Percentiles rank a stretch among this genome's conserved stretches.
Conservation (phyloP, 2,113 vertebrate species). For the Hemicordylus capensis region DNA sequence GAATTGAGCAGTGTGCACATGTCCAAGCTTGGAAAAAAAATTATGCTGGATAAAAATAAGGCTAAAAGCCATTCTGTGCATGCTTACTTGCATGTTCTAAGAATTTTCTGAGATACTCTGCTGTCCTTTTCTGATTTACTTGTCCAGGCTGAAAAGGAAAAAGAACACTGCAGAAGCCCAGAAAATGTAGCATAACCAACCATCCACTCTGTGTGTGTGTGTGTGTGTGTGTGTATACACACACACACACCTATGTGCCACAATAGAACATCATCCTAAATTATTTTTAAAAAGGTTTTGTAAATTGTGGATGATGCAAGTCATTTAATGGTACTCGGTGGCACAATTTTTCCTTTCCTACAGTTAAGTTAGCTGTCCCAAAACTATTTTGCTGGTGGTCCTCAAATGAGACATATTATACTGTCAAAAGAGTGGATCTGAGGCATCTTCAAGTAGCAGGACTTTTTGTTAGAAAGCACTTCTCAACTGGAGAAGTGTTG, state of each 20-base stretch:
- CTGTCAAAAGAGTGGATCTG: too few relatives aligned
- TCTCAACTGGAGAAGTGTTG: neutral
- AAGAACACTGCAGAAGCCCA: neutral
- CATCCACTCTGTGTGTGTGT: too few relatives aligned
- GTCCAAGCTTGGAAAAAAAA: slow-evolving; percentile 59
- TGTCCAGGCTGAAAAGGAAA: slow-evolving; percentile 1
- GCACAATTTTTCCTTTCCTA: too few relatives aligned
- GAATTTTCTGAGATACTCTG: slow-evolving; percentile 42
- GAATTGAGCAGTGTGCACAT: slow-evolving; percentile 61
- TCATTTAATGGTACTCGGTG: too few relatives aligned
- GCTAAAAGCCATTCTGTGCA: slow-evolving; percentile 46
- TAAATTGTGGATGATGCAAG: too few relatives aligned
- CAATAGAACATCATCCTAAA: too few relatives aligned
- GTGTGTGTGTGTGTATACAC: too few relatives aligned
- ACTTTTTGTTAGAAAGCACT: neutral
- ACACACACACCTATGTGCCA: too few relatives aligned
- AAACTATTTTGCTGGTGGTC: neutral
- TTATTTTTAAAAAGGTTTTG: too few relatives aligned
- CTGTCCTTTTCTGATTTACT: slow-evolving; percentile 36
- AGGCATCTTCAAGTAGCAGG: neutral
- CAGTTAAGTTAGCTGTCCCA: neutral
- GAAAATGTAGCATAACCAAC: too few relatives aligned
- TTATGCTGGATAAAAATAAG: slow-evolving; percentile 67
- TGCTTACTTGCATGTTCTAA: slow-evolving; percentile 47
- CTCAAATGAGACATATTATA: neutral